Percentiles rank a stretch among this genome's conserved stretches.
Conservation (phyloP, 2,797 vertebrate genomes). For the Alauda arvensis region DNA sequence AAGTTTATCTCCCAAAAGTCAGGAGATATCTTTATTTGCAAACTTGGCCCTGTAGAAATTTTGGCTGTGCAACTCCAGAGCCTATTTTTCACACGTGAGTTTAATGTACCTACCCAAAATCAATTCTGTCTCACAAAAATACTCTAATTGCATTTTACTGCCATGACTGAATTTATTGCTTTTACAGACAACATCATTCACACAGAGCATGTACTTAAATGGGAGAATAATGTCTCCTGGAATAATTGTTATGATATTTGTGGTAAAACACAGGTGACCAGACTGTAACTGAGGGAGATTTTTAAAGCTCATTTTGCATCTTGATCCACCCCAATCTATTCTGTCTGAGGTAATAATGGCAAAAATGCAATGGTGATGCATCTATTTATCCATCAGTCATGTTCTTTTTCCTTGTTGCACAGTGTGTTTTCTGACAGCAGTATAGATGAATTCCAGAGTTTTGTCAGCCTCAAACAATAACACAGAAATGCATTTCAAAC, state of each 20-base stretch:
- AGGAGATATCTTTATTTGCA: neutral
- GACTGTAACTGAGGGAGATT: neutral
- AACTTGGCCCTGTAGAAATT: neutral
- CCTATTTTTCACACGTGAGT: constrained; percentile 14
- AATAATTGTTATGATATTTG: constrained; percentile 27
- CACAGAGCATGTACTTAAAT: constrained; percentile 16
- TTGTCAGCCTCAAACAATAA: neutral
- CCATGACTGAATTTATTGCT: constrained; percentile 27
- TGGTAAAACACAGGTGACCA: constrained; percentile 5
- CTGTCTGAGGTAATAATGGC: neutral
- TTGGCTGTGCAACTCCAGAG: neutral
- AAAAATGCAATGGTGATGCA: neutral
- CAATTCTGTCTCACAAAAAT: constrained; percentile 44
- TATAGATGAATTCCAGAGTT: neutral
- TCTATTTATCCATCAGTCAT: neutral
- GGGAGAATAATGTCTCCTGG: constrained; percentile 12
- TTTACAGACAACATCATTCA: constrained; percentile 30
- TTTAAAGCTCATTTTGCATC: neutral
- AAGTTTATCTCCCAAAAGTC: neutral
- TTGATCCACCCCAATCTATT: neutral
- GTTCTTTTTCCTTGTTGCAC: neutral
- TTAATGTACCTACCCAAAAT: constrained; percentile 35
- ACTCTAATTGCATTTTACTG: constrained; percentile 17
- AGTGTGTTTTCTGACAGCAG: neutral
- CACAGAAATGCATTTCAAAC: neutral